phyloP scores from a whole-genome alignment of 2,888 invertebrate species.

The Agrotis ipsilon region DNA sequence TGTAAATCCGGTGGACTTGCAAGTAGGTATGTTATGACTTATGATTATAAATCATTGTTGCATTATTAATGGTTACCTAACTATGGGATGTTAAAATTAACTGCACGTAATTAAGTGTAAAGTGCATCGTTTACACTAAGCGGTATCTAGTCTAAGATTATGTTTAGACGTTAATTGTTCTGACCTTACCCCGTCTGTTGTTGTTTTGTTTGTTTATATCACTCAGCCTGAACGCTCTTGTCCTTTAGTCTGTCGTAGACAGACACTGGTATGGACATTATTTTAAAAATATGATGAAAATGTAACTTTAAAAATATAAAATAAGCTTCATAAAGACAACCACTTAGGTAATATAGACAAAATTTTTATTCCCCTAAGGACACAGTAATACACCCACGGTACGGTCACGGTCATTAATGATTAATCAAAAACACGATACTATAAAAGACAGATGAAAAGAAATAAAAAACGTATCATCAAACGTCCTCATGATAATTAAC shows the following conservation, averaged over 20 bases:
- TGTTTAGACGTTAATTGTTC: conserved; percentile 20
- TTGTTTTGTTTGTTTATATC: conserved; percentile 17
- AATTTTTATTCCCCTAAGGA: no score
- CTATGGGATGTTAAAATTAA: conserved; percentile 25
- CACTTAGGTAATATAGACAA: neutral
- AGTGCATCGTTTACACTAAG: conserved; percentile 24
- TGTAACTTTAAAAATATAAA: neutral
- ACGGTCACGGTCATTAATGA: no score
- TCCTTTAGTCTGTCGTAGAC: conserved; percentile 1
- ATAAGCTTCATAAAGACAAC: neutral
- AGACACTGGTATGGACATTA: neutral
- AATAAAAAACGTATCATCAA: no score
- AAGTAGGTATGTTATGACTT: no score
- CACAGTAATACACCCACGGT: no score
- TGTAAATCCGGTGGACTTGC: conserved; percentile 25
- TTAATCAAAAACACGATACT: no score
- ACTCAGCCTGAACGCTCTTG: conserved; percentile 2
- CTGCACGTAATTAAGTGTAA: conserved; percentile 25
- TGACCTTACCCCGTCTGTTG: conserved; percentile 9
- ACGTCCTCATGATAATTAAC: no score
- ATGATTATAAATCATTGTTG: conserved; percentile 18
- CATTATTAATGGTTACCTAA: conserved; percentile 10
- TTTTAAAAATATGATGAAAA: neutral
- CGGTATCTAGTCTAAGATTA: neutral
- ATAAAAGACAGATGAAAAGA: no score